These are phyloP conservation scores for Aspiorhynchus laticeps DNA, from an alignment of 2,113 vertebrate genomes.

Conservation along the genomic window DNA sequence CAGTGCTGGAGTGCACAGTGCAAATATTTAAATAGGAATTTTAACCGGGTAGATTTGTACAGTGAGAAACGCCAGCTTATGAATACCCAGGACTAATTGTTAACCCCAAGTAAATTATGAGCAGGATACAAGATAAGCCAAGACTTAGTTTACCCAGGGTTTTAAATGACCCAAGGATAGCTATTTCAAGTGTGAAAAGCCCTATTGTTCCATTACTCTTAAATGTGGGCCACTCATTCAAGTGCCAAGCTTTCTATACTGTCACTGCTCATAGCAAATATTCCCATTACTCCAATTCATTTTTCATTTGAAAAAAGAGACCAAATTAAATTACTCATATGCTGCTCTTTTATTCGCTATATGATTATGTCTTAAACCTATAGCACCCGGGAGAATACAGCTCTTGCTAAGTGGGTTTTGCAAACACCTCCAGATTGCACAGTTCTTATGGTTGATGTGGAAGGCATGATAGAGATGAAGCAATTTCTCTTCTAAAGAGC, in stretches of 20 bases:
- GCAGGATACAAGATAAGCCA: background rate
- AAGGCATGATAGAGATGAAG: constrained; percentile 28
- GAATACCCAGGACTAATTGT: too few relatives aligned
- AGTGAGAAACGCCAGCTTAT: background rate
- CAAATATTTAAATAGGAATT: background rate
- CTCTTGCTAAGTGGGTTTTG: constrained; percentile 10
- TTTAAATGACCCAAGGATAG: background rate
- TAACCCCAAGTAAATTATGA: background rate
- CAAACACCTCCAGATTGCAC: constrained; percentile 28
- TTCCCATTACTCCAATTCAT: constrained; percentile 34
- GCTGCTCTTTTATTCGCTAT: constrained; percentile 38
- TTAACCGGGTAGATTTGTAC: background rate
- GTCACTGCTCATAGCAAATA: constrained; percentile 23
- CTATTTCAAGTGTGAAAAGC: background rate
- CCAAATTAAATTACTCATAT: constrained; percentile 34
- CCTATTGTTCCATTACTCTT: background rate
- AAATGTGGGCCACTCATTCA: background rate
- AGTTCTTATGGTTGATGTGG: constrained; percentile 23
- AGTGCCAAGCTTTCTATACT: background rate
- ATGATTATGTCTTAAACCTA: constrained; percentile 41
- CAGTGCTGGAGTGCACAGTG: too few relatives aligned
- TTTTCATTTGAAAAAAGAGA: background rate
- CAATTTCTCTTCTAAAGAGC: constrained; percentile 34
- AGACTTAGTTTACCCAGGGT: background rate
- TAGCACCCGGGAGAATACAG: constrained; percentile 18